Conservation (phyloP, 2,797 vertebrate species). For the Cirrhinus mrigala region DNA sequence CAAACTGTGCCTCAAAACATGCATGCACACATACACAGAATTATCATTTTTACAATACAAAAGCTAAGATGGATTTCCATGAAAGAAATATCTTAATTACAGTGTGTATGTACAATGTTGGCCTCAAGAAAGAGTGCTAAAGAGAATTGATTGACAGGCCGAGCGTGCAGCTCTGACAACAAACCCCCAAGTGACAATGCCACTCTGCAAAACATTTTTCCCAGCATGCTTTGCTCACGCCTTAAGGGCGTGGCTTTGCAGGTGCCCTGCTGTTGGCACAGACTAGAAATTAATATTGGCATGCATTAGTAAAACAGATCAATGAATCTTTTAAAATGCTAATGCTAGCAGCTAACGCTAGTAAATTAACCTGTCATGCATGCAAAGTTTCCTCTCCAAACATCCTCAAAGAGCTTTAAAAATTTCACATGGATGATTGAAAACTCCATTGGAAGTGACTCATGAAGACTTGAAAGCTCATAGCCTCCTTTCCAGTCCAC, state of each 20-base stretch:
- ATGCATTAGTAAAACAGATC: constrained; percentile 7
- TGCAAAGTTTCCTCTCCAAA: background rate
- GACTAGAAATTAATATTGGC: background rate
- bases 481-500: background rate
- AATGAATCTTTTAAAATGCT: background rate
- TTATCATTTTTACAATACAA: background rate
- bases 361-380: background rate
- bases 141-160: constrained; percentile 58
- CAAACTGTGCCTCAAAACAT: constrained; percentile 41
- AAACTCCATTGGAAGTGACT: background rate
- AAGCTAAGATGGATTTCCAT: background rate
- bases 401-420: background rate
- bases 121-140: background rate
- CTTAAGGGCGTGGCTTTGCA: constrained; percentile 59
- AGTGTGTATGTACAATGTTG: background rate
- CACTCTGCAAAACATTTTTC: constrained; percentile 67
- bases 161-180: constrained; percentile 23
- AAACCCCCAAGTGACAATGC: constrained; percentile 63
- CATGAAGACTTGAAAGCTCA: background rate
- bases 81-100: background rate
- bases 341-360: background rate
- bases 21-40: constrained; percentile 47
- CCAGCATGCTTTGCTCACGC: constrained; percentile 65
- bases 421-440: background rate
- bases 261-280: constrained; percentile 53